Evolutionary conservation across 1,140 invertebrate genomes (phyloP).

Genomic region (Cydia pomonella): DNA sequence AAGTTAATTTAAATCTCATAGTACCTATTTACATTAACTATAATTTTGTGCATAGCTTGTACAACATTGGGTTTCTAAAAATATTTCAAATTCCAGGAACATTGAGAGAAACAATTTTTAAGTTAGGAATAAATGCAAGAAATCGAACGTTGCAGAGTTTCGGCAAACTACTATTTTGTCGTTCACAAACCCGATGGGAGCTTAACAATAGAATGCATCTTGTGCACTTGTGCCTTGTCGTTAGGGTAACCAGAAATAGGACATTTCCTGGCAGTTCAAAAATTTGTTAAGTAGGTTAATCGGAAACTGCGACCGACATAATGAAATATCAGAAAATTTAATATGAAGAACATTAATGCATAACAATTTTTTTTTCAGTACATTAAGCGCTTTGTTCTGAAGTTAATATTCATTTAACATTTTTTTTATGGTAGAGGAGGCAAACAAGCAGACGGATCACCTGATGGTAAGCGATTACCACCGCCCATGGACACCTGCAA

Average conservation of each 20-base stretch:
- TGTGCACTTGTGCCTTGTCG: conserved; percentile 21
- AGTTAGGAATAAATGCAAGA: neutral
- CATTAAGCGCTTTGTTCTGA: no score
- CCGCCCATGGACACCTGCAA: no score
- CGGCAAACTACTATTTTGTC: conserved; percentile 24
- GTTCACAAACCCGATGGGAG: conserved; percentile 17
- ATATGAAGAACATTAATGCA: no score
- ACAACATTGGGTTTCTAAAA: neutral
- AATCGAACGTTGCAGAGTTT: conserved; percentile 7
- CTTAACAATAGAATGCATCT: conserved; percentile 24
- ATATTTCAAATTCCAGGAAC: neutral
- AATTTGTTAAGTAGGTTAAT: neutral
- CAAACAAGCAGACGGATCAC: no score
- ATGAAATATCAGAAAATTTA: no score
- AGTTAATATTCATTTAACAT: no score
- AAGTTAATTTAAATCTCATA: neutral
- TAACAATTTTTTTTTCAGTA: no score
- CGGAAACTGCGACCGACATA: neutral
- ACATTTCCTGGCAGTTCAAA: neutral
- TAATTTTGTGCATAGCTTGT: neutral
- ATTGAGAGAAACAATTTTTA: neutral
- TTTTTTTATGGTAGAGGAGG: no score
- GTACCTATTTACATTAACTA: neutral
- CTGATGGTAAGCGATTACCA: no score
- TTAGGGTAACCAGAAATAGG: neutral